Conservation (phyloP, 2,888 invertebrate species). For the Druceiella hillmani region DNA sequence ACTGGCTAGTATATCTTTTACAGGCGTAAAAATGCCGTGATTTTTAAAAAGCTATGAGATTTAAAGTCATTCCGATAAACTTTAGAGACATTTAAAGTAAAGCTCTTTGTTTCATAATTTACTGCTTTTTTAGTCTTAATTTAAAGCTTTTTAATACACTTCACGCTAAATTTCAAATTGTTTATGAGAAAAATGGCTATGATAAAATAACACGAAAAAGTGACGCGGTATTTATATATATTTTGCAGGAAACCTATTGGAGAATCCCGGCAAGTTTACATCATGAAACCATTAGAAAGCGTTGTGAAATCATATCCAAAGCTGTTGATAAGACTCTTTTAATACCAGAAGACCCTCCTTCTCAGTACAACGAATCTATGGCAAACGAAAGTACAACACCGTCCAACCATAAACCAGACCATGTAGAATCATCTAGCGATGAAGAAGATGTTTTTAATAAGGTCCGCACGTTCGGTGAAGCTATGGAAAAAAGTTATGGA, state of each 20-base stretch:
- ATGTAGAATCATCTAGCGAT: constrained; percentile 38
- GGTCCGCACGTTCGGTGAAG: constrained; percentile 37
- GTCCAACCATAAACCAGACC: constrained; percentile 17
- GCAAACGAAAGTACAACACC: constrained; percentile 3
- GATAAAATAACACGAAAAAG: neutral
- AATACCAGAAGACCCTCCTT: constrained; percentile 23
- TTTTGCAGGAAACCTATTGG: constrained; percentile 75
- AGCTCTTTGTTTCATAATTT: constrained; percentile 1
- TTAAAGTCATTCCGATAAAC: no score
- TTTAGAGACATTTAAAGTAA: no score
- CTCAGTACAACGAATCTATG: constrained; percentile 10
- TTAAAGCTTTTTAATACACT: no score
- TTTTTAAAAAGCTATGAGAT: no score
- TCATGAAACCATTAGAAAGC: constrained; percentile 49
- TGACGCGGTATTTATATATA: constrained; percentile 21
- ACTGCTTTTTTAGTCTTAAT: constrained; percentile 6
- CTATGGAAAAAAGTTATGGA: constrained; percentile 11
- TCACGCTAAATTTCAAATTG: no score
- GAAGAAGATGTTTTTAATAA: constrained; percentile 43
- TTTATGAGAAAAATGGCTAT: no score
- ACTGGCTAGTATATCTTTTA: no score
- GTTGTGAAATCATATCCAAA: constrained; percentile 50
- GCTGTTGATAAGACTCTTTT: constrained; percentile 50
- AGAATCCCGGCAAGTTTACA: constrained; percentile 67
- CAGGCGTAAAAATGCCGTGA: no score